phyloP scores from a whole-genome alignment of 2,113 vertebrate genomes.

The Oxyura jamaicensis region DNA sequence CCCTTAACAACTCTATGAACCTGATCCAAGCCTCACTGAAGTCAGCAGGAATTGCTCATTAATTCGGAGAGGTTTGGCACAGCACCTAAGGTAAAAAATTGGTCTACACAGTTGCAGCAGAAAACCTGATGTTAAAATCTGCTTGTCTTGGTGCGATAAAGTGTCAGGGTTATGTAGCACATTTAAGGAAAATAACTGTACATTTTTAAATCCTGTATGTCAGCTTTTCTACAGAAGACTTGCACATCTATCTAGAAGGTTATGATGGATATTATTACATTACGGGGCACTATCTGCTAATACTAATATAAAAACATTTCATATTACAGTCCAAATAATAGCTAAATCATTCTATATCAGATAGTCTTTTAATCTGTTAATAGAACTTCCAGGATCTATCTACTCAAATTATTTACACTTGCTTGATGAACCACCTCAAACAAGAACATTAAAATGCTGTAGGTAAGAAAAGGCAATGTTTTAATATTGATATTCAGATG shows the following conservation, averaged over 20 bases:
- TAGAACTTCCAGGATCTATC: neutral
- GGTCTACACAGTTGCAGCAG: neutral
- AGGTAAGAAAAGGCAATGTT: neutral
- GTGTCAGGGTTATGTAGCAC: neutral
- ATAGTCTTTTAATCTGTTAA: neutral
- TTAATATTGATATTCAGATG: neutral
- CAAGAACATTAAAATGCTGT: neutral
- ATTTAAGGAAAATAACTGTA: neutral
- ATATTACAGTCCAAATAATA: neutral
- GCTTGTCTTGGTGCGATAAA: neutral
- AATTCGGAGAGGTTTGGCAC: constrained; percentile 31
- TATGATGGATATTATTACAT: neutral
- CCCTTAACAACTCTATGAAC: neutral
- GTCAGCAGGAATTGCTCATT: constrained; percentile 32
- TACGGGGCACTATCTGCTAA: neutral
- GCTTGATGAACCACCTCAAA: neutral
- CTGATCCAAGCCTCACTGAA: constrained; percentile 16
- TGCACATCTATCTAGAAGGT: neutral
- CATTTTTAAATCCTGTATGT: neutral
- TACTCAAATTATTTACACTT: neutral
- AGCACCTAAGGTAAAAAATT: neutral
- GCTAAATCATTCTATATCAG: neutral
- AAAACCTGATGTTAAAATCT: constrained; percentile 26
- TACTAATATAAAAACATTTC: neutral
- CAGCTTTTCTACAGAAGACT: neutral